Base-by-base conservation (phyloP, 2,113 vertebrate species). In the Nycticryphes semicollaris region DNA sequence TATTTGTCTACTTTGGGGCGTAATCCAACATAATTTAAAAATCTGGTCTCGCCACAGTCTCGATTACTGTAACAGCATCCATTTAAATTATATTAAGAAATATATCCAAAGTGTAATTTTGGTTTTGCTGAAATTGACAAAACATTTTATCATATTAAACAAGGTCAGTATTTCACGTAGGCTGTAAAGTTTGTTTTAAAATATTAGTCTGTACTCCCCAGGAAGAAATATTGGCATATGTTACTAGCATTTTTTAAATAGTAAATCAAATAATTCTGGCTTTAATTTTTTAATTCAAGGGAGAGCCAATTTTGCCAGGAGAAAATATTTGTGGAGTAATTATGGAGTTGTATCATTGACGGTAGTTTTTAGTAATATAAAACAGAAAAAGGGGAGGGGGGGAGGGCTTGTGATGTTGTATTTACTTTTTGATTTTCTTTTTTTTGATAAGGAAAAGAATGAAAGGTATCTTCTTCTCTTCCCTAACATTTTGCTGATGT, bases 401-500 rank as follows among this genome's bases (percentile, higher is more conserved):
- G 6, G n/a, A n/a, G n/a, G 7, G 7, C 22, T 67, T 92, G 12
- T 67, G 51, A 88, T 78, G 10, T 37, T 86, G 15, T 94, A 91
- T 91, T 96, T 95, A 95, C 89, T 13, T 90, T 48, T 78, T 82
- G 27, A 10, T 92, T 90, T 88, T 96, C 88, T 94, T 74, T 48
- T 39, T 88, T 94, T 89, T 95, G 28, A 96, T 93, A 96, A 99
- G 99, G 99, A 99, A 97, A 99, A 99, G 97, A 99, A 98, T 87
- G 99, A 99, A 96, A 98, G 99, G 35, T 99, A 99, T 92, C 99
- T 99, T 97, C 98, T 99, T 74, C 99, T 99, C 62, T 99, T 99
- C 97, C 99, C 99, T 84, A 99, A 99, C 78, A 98, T 99, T 88
- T 98, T 99, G 91, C 98, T 99, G n/a, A 99, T 99, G 99, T 91